Conservation (phyloP, 1,140 invertebrate genomes). For the Spodoptera frugiperda region DNA sequence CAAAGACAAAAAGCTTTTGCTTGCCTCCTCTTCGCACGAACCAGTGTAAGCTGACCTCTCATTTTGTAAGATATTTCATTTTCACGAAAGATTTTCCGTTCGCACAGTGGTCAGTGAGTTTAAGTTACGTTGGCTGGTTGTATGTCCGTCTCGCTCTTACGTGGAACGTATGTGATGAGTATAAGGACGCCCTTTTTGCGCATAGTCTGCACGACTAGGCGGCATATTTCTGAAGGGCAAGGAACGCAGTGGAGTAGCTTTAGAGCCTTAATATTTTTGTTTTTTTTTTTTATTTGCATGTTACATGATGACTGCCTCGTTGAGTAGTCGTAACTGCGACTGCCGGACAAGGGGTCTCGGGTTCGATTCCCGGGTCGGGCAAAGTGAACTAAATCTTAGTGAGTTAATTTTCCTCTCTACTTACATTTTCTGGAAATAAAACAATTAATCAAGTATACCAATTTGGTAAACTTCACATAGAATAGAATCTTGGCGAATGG, state of each 20-base stretch:
- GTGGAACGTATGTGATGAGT: slow-evolving; percentile 81
- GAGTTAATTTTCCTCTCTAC: too few species aligned
- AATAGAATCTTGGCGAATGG: too few species aligned
- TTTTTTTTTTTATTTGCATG: background rate
- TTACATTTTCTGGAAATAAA: too few species aligned
- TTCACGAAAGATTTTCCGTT: slow-evolving; percentile 57
- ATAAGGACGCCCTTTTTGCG: slow-evolving; percentile 83
- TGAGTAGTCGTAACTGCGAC: too few species aligned
- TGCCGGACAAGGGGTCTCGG: too few species aligned
- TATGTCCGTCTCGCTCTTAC: slow-evolving; percentile 63
- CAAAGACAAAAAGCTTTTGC: slow-evolving; percentile 77
- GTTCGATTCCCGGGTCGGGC: too few species aligned
- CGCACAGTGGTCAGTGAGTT: slow-evolving; percentile 53
- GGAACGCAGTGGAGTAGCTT: slow-evolving; percentile 54
- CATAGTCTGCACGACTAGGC: slow-evolving; percentile 83
- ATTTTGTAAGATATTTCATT: slow-evolving; percentile 53
- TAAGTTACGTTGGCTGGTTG: slow-evolving; percentile 56
- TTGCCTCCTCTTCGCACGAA: slow-evolving; percentile 61
- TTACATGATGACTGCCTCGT: too few species aligned
- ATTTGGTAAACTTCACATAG: too few species aligned
- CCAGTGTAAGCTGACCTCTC: slow-evolving; percentile 62
- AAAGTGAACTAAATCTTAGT: too few species aligned
- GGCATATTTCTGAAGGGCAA: slow-evolving; percentile 78
- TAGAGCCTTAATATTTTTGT: background rate
- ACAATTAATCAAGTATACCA: too few species aligned